Evolutionary conservation across 2,888 invertebrate genomes (phyloP), one percentile per base, ranked within the genome.

Genomic region (Chironomus riparius): DNA sequence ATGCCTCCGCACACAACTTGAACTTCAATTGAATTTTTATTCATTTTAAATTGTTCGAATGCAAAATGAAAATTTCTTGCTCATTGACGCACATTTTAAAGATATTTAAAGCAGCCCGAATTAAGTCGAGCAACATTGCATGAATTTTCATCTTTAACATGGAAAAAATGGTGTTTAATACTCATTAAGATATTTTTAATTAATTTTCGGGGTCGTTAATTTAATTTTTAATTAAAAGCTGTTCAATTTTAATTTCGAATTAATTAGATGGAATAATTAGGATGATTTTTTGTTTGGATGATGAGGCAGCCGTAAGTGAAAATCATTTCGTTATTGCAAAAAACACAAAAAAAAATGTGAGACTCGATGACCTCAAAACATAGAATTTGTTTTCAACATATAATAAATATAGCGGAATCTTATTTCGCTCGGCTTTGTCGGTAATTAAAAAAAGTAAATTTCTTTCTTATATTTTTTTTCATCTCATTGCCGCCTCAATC

Each of bases 231-330:
- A 47, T 47, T 70, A 70, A 47, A 65, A 65, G 22, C 12, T n/a
- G 47, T 47, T 21, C 50, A 71, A 71, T 24, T 71, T 56, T 56
- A 71, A 71, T 56, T 71, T 71, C 47, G 47, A 28, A 56, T 71
- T 71, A 71, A 71, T 71, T 71, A 71, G 50, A 50, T 56, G 71
- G 71, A 71, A 71, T 71, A 71, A 71, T 71, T 71, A 24, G 71
- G 22, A 71, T 13, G 10, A 13, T 28, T 38, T 68, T 70, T 18
- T 38, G 38, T 1, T 2, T 28, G 28, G n/a, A 18, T 18, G 56
- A 56, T 56, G 56, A 15, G 4, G 50, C 50, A 22, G 15, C 18
- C 15, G 15, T 56, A 18, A 56, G 56, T 56, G 56, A 56, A 56
- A 56, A 56, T 56, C 18, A 56, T 38, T 56, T 56, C 56, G 4